Percentiles rank a stretch among this genome's conserved stretches.
These are phyloP conservation scores for Zoanthus gigantus DNA, from an alignment of 92 coral and sea anemone genomes.

Conservation along the genomic window DNA sequence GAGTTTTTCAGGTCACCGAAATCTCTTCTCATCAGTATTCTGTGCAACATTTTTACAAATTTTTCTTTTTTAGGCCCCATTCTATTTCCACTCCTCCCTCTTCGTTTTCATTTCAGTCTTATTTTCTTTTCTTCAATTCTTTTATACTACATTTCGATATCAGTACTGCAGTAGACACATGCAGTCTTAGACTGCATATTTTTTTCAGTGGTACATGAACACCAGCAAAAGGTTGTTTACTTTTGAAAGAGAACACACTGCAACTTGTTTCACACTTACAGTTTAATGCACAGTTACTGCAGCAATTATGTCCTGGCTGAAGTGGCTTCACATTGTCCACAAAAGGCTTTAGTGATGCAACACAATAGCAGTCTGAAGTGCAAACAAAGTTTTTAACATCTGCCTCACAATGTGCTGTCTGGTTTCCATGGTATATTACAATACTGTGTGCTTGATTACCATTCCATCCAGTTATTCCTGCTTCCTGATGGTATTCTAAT, in stretches of 20 bases:
- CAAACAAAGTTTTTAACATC: constrained; percentile 70
- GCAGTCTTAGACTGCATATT: too few relatives aligned
- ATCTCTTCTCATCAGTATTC: too few relatives aligned
- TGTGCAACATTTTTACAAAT: too few relatives aligned
- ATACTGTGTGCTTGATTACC: constrained; percentile 64
- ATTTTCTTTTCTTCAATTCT: too few relatives aligned
- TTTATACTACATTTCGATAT: too few relatives aligned
- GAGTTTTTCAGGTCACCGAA: too few relatives aligned
- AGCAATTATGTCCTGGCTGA: constrained; percentile 56
- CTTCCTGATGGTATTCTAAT: constrained; percentile 62
- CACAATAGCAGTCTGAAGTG: constrained; percentile 58
- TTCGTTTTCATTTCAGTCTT: neutral
- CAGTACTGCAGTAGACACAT: too few relatives aligned
- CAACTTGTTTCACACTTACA: constrained; percentile 57
- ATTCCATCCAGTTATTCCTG: constrained; percentile 74
- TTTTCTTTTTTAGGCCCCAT: too few relatives aligned
- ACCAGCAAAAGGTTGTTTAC: constrained; percentile 39
- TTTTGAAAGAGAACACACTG: constrained; percentile 23
- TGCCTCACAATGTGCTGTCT: constrained; percentile 63
- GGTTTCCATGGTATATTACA: constrained; percentile 69
- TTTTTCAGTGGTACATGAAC: too few relatives aligned
- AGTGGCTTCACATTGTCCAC: constrained; percentile 46
- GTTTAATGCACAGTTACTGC: constrained; percentile 50
- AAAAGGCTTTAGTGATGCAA: constrained; percentile 60
- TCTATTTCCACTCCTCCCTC: too few relatives aligned